Percentiles rank a stretch among this genome's conserved stretches.
Evolutionary conservation across 92 coral and sea anemone species (phyloP).

Genomic region (Bergia puertoricense): DNA sequence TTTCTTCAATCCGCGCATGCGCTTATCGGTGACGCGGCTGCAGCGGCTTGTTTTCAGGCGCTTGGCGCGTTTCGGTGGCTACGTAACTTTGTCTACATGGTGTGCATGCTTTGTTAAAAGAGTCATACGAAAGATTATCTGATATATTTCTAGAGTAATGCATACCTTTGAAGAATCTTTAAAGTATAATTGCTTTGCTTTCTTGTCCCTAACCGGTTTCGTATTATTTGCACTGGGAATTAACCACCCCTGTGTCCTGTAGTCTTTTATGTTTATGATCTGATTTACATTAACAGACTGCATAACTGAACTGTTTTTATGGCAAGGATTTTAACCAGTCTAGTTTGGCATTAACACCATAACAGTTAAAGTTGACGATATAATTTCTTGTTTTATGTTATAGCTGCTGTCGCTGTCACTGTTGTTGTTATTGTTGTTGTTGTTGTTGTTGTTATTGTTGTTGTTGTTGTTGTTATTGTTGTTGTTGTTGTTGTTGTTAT

Average conservation of each 20-base stretch:
- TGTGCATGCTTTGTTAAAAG: constrained; percentile 11
- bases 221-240: constrained; percentile 21
- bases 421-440: neutral
- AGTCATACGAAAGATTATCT: neutral
- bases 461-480: neutral
- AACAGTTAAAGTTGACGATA: neutral
- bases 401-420: neutral
- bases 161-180: constrained; percentile 1
- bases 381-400: neutral
- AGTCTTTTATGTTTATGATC: constrained; percentile 13
- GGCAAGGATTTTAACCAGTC: neutral
- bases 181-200: neutral
- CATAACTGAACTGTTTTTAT: neutral
- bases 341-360: neutral
- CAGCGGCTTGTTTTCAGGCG: neutral
- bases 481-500: neutral
- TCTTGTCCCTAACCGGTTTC: neutral
- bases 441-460: neutral
- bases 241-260: constrained; percentile 11
- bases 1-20: constrained; percentile 32
- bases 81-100: neutral
- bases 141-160: neutral
- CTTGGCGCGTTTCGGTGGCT: constrained; percentile 27
- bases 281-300: neutral
- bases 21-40: neutral